A percentile compares a stretch with the other conserved stretches of the same genome.
phyloP scores from a whole-genome alignment of 2,113 vertebrate species.

The Ifrita kowaldi region DNA sequence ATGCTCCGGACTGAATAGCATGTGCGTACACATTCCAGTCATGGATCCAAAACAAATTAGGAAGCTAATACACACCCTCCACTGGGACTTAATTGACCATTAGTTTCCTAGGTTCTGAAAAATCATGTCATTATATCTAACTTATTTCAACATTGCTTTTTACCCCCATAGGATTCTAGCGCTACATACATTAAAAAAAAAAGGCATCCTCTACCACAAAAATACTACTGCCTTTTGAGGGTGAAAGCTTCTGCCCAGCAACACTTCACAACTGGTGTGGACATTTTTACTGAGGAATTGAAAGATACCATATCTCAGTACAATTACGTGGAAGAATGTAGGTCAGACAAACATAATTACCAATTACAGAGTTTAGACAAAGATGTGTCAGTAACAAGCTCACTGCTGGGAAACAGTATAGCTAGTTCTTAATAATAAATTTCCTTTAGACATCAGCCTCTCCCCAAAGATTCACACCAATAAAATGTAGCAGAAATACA shows the following conservation, averaged over 20 bases:
- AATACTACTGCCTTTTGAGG: not conserved
- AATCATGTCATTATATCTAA: conserved; percentile 58
- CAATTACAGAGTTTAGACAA: conserved; percentile 20
- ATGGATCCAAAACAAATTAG: conserved; percentile 58
- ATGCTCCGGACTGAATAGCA: not conserved
- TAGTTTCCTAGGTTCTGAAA: conserved; percentile 63
- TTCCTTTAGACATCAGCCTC: conserved; percentile 46
- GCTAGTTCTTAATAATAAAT: conserved; percentile 47
- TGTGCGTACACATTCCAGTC: conserved; percentile 6
- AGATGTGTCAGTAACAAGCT: conserved; percentile 46
- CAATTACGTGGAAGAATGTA: conserved; percentile 43
- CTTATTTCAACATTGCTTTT: conserved; percentile 34
- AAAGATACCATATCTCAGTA: conserved; percentile 33
- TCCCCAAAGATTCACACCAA: conserved; percentile 48
- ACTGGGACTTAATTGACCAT: conserved; percentile 58
- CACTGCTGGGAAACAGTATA: conserved; percentile 33
- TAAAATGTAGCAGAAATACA: conserved; percentile 26
- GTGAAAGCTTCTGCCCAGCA: conserved; percentile 33
- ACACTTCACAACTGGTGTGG: not conserved
- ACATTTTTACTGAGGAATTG: conserved; percentile 24
- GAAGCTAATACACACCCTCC: conserved; percentile 38
- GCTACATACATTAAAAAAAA: not conserved
- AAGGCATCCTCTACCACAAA: not conserved
- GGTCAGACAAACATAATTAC: conserved; percentile 61
- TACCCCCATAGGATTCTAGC: not conserved